Evolutionary conservation across 2,113 vertebrate genomes (phyloP).

Genomic region (Eclectus roratus): DNA sequence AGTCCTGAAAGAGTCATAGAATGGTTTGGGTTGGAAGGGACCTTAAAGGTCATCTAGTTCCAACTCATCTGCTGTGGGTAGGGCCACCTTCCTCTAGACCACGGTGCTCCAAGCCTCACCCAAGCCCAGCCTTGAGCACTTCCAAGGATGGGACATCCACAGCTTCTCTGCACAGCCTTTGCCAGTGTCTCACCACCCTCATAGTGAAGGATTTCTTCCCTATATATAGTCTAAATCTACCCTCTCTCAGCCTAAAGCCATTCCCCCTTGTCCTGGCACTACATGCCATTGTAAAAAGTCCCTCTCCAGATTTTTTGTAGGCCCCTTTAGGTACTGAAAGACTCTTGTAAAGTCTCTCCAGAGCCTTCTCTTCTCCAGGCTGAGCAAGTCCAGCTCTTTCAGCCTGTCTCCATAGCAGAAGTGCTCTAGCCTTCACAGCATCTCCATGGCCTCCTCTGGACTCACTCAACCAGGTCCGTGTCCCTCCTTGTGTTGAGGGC

Average conservation of each 20-base stretch:
- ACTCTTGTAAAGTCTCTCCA: background rate
- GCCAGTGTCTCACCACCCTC: background rate
- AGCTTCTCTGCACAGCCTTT: background rate
- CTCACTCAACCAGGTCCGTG: background rate
- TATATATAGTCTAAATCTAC: background rate
- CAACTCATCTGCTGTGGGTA: background rate
- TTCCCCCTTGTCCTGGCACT: background rate
- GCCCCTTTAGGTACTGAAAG: background rate
- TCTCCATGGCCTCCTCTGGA: background rate
- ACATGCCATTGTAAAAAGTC: background rate
- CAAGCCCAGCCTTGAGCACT: background rate
- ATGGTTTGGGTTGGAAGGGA: background rate
- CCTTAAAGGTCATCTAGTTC: background rate
- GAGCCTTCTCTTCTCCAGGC: background rate
- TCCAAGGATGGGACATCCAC: background rate
- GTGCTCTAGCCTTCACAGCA: background rate
- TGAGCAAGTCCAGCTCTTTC: background rate
- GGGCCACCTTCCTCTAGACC: background rate
- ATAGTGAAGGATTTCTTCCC: background rate
- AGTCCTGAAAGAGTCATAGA: background rate
- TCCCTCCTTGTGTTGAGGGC: background rate
- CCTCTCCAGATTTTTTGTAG: background rate
- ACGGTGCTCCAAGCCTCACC: background rate
- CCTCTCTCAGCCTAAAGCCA: background rate
- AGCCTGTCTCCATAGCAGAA: background rate